Evolutionary conservation across 2,888 invertebrate genomes (phyloP), one percentile per base, ranked within the genome.

Genomic region (Ctenicera cuprea): DNA sequence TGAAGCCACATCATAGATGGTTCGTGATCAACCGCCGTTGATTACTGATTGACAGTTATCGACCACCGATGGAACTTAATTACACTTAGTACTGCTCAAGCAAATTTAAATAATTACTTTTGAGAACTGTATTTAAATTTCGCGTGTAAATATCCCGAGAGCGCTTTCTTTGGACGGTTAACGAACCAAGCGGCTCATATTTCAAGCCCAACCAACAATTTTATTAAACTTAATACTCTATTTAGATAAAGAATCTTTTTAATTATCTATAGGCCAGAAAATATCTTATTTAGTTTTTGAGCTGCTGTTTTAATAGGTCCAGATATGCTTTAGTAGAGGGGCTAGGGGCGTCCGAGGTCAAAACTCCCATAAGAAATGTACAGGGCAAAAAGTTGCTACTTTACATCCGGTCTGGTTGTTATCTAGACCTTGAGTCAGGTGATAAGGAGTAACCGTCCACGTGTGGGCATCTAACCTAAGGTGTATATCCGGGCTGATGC

Each of bases 11-110:
- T 59, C 14, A 41, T 30, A 43, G 54, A 57, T 22, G 45, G 62
- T 73, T 67, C 73, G 73, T 73, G 73, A 73, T 67, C 67, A 67
- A 45, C 61, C 43, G 22, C 65, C 38, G 67, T 73, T 54, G 67
- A 67, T 67, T 62, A 68, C 61, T 68, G 73, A 73, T 73, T 73
- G 73, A 73, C 67, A 73, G 67, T 67, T 67, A 68, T 67, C 73
- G 67, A 22, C 50, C n/a, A 50, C 22, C 48, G 61, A 50, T 61
- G 62, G 41, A 52, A 57, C 52, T 61, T 61, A 72, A 67, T 72
- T 68, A 33, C 67, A 43, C 54, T 45, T 62, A 73, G 43, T 57
- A 63, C 57, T 45, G 61, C 41, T 61, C 48, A 16, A 43, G 37
- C 18, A 73, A 73, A 73, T 73, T 73, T 73, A 57, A 73, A 73